Evolutionary conservation across 2,797 vertebrate genomes (phyloP).

Genomic region (Acanthurus leucopareius): DNA sequence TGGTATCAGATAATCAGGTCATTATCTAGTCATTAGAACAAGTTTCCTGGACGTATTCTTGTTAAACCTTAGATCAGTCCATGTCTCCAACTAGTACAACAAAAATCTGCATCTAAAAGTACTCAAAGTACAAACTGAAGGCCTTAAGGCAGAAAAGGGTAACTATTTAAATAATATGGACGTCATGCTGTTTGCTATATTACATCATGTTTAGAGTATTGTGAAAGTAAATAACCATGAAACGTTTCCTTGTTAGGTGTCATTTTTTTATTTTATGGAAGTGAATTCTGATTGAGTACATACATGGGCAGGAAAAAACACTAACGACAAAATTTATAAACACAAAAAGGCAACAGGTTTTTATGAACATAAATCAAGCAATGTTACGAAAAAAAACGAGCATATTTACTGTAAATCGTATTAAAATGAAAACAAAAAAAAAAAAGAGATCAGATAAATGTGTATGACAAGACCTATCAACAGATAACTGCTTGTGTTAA

Average conservation of each 20-base stretch:
- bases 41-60: neutral
- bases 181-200: neutral
- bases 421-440: slow-evolving; percentile 48
- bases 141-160: neutral
- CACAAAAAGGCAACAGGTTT: slow-evolving; percentile 77
- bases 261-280: slow-evolving; percentile 73
- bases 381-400: slow-evolving; percentile 37
- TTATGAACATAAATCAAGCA: slow-evolving; percentile 52
- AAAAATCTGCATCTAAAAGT: neutral
- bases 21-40: neutral
- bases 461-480: slow-evolving; percentile 47
- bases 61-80: neutral
- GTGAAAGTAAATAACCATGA: neutral
- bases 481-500: slow-evolving; percentile 35
- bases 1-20: slow-evolving; percentile 11
- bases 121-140: neutral
- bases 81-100: neutral
- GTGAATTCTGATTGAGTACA: slow-evolving; percentile 65
- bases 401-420: slow-evolving; percentile 52
- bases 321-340: slow-evolving; percentile 54
- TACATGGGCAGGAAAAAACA: slow-evolving; percentile 64
- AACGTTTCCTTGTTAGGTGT: slow-evolving; percentile 15
- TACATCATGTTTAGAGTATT: neutral
- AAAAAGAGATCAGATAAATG: slow-evolving; percentile 38
- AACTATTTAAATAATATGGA: neutral